phyloP scores from a whole-genome alignment of 1,140 invertebrate species.

The Delia radicum region DNA sequence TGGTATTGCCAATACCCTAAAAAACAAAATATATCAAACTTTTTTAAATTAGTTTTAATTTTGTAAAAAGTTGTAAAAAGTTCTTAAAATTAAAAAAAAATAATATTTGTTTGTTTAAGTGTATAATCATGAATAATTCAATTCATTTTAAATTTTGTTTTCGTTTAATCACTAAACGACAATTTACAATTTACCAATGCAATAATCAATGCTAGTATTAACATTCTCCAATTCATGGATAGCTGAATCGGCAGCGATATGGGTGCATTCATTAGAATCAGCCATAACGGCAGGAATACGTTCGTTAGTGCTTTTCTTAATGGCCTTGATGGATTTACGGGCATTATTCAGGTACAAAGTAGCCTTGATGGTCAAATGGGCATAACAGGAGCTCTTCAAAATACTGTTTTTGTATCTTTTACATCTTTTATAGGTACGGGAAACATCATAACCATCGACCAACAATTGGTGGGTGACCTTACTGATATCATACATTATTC shows the following conservation, averaged over 20 bases:
- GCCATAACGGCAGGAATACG: constrained; percentile 42
- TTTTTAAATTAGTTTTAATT: too few species aligned
- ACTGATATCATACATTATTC: constrained; percentile 37
- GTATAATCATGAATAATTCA: too few species aligned
- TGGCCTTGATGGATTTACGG: constrained; percentile 42
- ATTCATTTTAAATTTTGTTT: too few species aligned
- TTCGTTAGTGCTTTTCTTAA: constrained; percentile 36
- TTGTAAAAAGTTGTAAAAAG: too few species aligned
- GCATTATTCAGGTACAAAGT: constrained; percentile 37
- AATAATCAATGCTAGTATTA: constrained; percentile 35
- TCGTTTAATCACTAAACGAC: too few species aligned
- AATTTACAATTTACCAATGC: constrained; percentile 28
- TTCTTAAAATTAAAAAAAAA: too few species aligned
- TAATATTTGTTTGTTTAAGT: too few species aligned
- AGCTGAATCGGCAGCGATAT: constrained; percentile 36
- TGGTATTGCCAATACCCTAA: too few species aligned
- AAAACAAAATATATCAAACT: too few species aligned
- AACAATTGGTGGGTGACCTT: constrained; percentile 43
- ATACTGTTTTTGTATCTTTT: constrained; percentile 35
- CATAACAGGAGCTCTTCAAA: constrained; percentile 34
- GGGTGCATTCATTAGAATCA: constrained; percentile 43
- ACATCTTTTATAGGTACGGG: constrained; percentile 38
- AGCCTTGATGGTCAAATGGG: constrained; percentile 36
- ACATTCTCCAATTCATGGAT: constrained; percentile 35
- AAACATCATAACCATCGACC: constrained; percentile 38